phyloP scores from a whole-genome alignment of 92 coral and sea anemone species.

The Anthopleura xanthogrammica region DNA sequence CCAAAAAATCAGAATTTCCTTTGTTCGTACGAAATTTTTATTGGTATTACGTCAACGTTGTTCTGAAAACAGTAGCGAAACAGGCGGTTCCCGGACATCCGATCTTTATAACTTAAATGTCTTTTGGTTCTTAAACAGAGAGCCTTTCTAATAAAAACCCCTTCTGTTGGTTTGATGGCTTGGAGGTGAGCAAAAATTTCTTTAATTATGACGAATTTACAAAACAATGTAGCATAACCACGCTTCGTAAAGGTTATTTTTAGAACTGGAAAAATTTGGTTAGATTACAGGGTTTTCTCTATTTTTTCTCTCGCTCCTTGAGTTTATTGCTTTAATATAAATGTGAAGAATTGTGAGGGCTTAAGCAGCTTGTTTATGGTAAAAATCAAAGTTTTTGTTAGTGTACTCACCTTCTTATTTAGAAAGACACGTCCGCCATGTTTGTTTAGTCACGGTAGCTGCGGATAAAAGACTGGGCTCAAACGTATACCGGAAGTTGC shows the following conservation, averaged over 20 bases:
- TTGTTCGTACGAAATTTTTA: background rate
- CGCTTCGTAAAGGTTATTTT: background rate
- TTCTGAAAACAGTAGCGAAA: background rate
- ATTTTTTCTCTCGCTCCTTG: background rate
- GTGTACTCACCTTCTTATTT: background rate
- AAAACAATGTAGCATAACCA: background rate
- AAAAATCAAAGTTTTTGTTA: background rate
- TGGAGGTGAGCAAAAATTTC: background rate
- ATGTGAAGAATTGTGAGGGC: background rate
- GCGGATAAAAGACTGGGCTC: background rate
- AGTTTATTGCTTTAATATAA: background rate
- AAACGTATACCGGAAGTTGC: background rate
- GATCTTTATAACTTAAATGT: background rate
- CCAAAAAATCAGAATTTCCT: background rate
- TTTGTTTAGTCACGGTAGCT: background rate
- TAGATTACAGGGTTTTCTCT: background rate
- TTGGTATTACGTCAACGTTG: background rate
- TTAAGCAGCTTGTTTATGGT: background rate
- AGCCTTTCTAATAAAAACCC: background rate
- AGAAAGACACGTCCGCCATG: conserved; percentile 3
- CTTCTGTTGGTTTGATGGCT: background rate
- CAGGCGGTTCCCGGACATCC: background rate
- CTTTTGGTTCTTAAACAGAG: background rate
- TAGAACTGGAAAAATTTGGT: background rate
- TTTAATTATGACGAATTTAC: background rate